Evolutionary conservation across 2,797 vertebrate genomes (phyloP).

Genomic region (Urophycis tenuis): DNA sequence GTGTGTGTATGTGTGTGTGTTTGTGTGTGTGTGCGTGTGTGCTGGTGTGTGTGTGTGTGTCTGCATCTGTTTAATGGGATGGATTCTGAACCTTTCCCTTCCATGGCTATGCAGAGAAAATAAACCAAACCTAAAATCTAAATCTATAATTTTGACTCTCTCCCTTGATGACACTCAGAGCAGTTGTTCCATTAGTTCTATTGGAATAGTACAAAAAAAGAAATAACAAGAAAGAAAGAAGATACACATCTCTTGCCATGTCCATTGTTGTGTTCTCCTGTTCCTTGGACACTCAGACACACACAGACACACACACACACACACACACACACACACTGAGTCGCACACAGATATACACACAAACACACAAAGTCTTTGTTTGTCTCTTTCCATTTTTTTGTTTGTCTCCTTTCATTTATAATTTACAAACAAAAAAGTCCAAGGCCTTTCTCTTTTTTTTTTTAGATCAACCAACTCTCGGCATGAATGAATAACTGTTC

Average conservation of each 20-base stretch:
- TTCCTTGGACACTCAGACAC: neutral
- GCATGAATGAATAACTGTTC: constrained; percentile 7
- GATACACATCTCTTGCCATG: neutral
- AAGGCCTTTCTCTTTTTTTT: neutral
- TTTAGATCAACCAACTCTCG: neutral
- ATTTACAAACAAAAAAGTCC: neutral
- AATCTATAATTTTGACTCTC: no score
- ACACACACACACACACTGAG: constrained; percentile 2
- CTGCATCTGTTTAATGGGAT: neutral
- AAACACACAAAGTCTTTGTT: neutral
- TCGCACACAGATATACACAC: constrained; percentile 9
- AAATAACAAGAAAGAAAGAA: no score
- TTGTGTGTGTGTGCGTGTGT: neutral
- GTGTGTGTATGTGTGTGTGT: neutral
- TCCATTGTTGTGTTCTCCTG: neutral
- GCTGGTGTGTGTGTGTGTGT: neutral
- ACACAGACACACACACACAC: neutral
- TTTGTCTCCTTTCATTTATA: neutral
- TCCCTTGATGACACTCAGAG: no score
- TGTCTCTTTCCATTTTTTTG: neutral
- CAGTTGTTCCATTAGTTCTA: neutral
- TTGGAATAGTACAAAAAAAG: neutral
- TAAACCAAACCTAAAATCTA: no score
- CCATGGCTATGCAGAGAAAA: no score
- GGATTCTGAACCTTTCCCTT: no score